Evolutionary conservation across 1,140 invertebrate species (phyloP), one percentile per base, ranked within the genome.

Genomic region (Lysiphlebus fabarum): DNA sequence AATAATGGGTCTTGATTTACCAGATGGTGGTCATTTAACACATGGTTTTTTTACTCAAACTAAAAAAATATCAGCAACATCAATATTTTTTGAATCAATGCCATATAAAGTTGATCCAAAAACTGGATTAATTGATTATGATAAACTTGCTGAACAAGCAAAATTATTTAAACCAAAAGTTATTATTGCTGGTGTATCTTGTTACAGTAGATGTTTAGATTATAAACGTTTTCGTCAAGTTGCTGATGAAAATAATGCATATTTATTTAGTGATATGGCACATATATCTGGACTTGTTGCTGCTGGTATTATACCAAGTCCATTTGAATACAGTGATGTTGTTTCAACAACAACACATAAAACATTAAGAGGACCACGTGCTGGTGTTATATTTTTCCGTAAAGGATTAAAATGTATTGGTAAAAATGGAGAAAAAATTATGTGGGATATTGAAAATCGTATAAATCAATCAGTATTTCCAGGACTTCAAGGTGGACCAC

Each of bases 41-140:
- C 96, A 98, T 74, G 77, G 88, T 40, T 98, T 96, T 75, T 92
- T 93, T 71, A 97, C 95, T 3, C 78, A 86, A 5, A 88, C 81
- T 3, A 97, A 96, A 73, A 96, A 93, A 78, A 93, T 99, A 34
- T 99, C 96, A 0, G 96, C 95, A 3, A 97, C 96, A 0, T 98
- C 96, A 0, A 90, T 98, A 43, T 99, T 96, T 81, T 99, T 99
- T 75, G 96, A 99, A 81, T 97, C 95, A 10, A 93, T 98, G 89
- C 96, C 96, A 5, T 99, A 99, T 71, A 98, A 97, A 80, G 89
- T 96, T 0, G 78, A 97, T 73, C 84, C 88, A 4, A 71, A 78
- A 51, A 95, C 92, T 11, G 97, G 96, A 36, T 73, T 96, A 0
- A 98, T 99, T 59, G 93, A 99, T 79, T 99, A 99, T 71, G 92